phyloP scores from a whole-genome alignment of 2,113 vertebrate genomes.

The Crotalus horridus region DNA sequence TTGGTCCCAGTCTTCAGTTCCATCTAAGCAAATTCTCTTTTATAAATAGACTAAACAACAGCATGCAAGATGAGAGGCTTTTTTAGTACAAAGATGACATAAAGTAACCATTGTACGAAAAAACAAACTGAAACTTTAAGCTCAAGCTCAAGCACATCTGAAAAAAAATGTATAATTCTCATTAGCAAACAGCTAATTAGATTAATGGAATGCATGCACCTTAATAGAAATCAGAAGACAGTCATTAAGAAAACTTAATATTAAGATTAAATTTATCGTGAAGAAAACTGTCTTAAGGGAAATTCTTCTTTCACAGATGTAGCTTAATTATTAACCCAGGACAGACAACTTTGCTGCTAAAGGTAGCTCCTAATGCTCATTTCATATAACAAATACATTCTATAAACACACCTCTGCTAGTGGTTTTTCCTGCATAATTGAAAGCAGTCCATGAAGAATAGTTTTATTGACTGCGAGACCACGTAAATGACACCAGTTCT shows the following conservation, averaged over 20 bases:
- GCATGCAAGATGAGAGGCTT: slow-evolving; percentile 12
- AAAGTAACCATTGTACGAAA: background rate
- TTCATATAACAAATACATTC: background rate
- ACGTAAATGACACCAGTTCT: background rate
- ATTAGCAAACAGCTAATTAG: slow-evolving; percentile 1
- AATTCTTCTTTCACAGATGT: slow-evolving; percentile 53
- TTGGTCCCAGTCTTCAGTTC: slow-evolving; percentile 51
- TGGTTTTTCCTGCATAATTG: background rate
- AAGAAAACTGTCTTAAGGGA: slow-evolving; percentile 36
- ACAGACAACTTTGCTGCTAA: slow-evolving; percentile 8
- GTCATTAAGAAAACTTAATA: background rate
- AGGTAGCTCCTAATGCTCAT: background rate
- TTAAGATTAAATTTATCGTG: background rate
- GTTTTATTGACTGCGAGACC: slow-evolving; percentile 26
- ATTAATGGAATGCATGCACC: fast-evolving
- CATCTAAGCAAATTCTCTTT: slow-evolving; percentile 44
- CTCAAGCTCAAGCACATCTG: background rate
- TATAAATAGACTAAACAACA: slow-evolving; percentile 51
- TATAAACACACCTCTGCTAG: background rate
- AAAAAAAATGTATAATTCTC: background rate
- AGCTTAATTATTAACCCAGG: slow-evolving; percentile 39
- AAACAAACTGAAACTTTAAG: background rate
- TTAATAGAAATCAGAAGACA: slow-evolving; percentile 4
- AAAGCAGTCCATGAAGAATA: slow-evolving; percentile 16
- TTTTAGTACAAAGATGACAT: slow-evolving; percentile 12